A percentile compares a stretch with the other conserved stretches of the same genome.
These are phyloP conservation scores for Labeo catla DNA, from an alignment of 2,113 vertebrate genomes.

Conservation along the genomic window DNA sequence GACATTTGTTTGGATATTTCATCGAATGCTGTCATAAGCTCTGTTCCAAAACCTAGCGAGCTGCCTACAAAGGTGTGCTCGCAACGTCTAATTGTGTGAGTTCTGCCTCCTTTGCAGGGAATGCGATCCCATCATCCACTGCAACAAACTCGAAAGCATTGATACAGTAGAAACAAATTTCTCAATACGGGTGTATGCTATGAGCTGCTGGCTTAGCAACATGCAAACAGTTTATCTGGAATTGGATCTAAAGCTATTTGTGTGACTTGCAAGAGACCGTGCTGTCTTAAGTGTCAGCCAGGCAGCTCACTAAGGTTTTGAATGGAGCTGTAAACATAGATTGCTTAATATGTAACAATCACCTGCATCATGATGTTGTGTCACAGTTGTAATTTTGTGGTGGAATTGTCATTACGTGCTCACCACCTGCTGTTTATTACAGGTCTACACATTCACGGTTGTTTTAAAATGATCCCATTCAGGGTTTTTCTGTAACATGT, in stretches of 20 bases:
- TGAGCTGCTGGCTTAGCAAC: not conserved
- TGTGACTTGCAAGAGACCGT: not conserved
- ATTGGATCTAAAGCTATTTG: not conserved
- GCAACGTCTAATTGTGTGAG: not conserved
- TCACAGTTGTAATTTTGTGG: not conserved
- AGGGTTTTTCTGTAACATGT: not conserved
- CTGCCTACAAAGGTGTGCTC: not conserved
- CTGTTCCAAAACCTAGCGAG: constrained; percentile 17
- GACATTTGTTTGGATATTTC: constrained; percentile 52
- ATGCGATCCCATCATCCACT: not conserved
- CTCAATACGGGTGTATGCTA: not conserved
- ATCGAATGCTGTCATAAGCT: not conserved
- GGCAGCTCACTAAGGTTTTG: constrained; percentile 15
- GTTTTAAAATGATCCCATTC: not conserved
- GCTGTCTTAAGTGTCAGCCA: not conserved
- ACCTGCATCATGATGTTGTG: not conserved
- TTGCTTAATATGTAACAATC: not conserved
- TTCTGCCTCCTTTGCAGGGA: not conserved
- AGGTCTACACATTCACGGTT: not conserved
- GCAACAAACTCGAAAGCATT: not conserved
- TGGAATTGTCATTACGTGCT: not conserved
- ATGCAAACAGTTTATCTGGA: not conserved
- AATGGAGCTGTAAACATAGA: not conserved
- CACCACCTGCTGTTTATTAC: not conserved
- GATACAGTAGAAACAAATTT: not conserved